Conservation (phyloP, 2,113 vertebrate genomes). For the Hypocryptadius cinnamomeus region DNA sequence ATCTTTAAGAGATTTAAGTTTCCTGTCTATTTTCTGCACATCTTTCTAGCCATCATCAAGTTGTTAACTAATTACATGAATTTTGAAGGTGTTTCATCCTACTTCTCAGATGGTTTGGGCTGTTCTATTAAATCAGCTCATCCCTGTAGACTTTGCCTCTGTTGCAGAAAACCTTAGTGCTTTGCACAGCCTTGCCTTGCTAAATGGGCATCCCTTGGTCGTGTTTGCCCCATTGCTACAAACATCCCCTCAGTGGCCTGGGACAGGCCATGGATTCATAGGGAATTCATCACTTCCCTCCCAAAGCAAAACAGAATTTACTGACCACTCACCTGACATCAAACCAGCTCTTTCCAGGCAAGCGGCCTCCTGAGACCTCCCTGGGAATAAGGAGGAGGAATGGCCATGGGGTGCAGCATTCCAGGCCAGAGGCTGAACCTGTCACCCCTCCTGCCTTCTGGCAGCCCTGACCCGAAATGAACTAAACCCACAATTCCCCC, state of each 20-base stretch:
- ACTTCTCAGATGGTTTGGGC: background rate
- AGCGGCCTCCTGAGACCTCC: background rate
- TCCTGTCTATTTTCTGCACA: background rate
- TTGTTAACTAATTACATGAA: background rate
- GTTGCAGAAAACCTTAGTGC: background rate
- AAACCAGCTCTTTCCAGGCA: background rate
- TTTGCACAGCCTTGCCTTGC: background rate
- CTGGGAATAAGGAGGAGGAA: background rate
- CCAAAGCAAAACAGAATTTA: background rate
- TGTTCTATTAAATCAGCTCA: background rate
- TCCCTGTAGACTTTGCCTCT: background rate
- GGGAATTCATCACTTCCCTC: background rate
- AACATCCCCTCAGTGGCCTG: background rate
- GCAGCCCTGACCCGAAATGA: background rate
- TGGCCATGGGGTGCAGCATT: accelerated
- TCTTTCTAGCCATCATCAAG: background rate
- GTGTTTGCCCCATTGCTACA: accelerated
- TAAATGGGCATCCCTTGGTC: accelerated
- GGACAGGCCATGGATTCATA: accelerated
- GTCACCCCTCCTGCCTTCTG: background rate
- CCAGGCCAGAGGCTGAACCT: background rate
- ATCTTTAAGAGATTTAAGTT: background rate
- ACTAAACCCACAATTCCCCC: background rate
- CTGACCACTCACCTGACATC: background rate
- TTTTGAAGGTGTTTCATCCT: background rate